phyloP scores from a whole-genome alignment of 1,140 invertebrate genomes.

The Drosophila hydei region DNA sequence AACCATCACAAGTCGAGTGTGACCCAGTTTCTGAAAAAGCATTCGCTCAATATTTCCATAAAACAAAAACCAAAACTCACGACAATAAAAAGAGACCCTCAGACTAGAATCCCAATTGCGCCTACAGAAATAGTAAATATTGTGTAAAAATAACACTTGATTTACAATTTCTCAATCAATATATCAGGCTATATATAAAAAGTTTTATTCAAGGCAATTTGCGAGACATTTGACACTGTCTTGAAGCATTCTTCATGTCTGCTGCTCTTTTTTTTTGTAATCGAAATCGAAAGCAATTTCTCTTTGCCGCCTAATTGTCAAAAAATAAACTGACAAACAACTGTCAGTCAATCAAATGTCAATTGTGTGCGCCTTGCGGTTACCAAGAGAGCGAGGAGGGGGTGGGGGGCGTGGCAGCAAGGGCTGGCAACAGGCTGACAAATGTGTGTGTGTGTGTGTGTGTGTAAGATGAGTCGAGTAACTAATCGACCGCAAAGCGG shows the following conservation, averaged over 20 bases:
- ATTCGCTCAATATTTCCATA: slow-evolving; percentile 32
- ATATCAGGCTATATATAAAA: background rate
- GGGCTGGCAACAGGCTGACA: slow-evolving; percentile 10
- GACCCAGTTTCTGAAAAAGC: slow-evolving; percentile 53
- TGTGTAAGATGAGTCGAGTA: slow-evolving; percentile 49
- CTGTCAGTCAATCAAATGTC: slow-evolving; percentile 74
- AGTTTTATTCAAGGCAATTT: slow-evolving; percentile 49
- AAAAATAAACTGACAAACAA: slow-evolving; percentile 67
- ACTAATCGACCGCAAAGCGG: slow-evolving; percentile 64
- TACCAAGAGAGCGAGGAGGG: slow-evolving; percentile 17
- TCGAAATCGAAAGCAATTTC: slow-evolving; percentile 77
- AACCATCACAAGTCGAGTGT: slow-evolving; percentile 57
- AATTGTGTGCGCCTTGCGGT: slow-evolving; percentile 58
- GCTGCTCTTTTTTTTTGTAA: slow-evolving; percentile 7
- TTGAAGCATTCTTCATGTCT: slow-evolving; percentile 4
- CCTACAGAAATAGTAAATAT: slow-evolving; percentile 57
- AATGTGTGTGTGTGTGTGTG: slow-evolving; percentile 8
- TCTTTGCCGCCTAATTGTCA: slow-evolving; percentile 74
- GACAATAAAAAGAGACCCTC: slow-evolving; percentile 5
- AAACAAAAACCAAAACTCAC: slow-evolving; percentile 18
- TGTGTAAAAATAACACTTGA: slow-evolving; percentile 56
- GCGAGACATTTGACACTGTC: slow-evolving; percentile 40
- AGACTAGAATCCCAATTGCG: slow-evolving; percentile 14
- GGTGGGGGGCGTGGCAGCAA: background rate
- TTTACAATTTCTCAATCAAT: slow-evolving; percentile 65